Conservation (phyloP, 2,113 vertebrate species). For the Actenoides lindsayi region DNA sequence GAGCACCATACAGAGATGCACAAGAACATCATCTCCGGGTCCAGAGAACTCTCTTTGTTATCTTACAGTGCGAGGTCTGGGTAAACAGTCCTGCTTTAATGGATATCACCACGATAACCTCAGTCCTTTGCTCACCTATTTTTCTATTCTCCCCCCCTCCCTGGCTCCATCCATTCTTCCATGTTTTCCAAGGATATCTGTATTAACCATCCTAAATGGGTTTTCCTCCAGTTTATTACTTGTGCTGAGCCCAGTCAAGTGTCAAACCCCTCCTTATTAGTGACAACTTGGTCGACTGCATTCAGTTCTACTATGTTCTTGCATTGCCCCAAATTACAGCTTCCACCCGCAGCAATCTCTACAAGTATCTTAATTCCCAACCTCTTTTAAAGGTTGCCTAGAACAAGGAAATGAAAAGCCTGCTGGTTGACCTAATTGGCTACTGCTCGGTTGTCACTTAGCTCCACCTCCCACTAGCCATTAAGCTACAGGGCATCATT, state of each 20-base stretch:
- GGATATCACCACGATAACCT: not conserved
- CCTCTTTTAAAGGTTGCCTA: not conserved
- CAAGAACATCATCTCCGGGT: not conserved
- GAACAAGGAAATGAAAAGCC: not conserved
- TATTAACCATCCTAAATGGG: not conserved
- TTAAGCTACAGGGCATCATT: constrained; percentile 4
- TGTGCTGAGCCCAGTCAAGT: not conserved
- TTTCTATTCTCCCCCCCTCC: not conserved
- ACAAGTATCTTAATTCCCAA: not conserved
- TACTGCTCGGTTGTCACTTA: not conserved
- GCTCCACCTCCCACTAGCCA: not conserved
- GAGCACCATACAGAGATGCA: fast-evolving
- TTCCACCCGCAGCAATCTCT: not conserved
- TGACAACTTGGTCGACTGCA: not conserved
- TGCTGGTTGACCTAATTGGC: constrained; percentile 29
- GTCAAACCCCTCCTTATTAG: not conserved
- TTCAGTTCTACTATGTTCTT: not conserved
- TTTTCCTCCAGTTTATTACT: not conserved
- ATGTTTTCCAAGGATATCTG: not conserved
- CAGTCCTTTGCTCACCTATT: not conserved
- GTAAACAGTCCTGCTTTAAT: not conserved
- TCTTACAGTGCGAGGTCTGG: not conserved
- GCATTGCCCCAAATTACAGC: not conserved
- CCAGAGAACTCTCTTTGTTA: not conserved
- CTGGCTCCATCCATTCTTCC: not conserved